Conservation (phyloP, 64 coral and sea anemone genomes). For the Dendrophyllia cribrosa region DNA sequence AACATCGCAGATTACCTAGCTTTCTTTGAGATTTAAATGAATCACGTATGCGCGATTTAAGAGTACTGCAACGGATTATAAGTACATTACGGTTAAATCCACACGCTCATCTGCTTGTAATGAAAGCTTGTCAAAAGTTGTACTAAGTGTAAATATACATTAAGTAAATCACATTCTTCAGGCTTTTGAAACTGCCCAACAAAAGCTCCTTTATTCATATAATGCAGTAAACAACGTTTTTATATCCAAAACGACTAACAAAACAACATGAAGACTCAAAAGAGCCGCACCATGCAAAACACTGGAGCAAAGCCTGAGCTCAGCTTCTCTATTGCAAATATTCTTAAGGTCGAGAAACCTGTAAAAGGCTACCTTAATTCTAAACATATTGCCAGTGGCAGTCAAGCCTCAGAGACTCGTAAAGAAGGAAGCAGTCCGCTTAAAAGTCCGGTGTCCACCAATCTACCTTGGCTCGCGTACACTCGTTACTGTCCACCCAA, state of each 20-base stretch:
- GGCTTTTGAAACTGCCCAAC: conserved; percentile 54
- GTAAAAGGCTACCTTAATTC: neutral
- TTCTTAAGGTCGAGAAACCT: conserved; percentile 11
- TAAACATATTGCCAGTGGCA: neutral
- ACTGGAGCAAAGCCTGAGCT: neutral
- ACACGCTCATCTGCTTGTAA: conserved; percentile 28
- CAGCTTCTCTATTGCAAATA: conserved; percentile 29
- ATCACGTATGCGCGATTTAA: neutral
- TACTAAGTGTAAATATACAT: conserved; percentile 49
- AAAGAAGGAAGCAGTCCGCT: neutral
- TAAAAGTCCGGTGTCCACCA: neutral
- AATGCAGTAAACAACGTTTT: conserved; percentile 32
- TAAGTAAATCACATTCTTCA: conserved; percentile 58
- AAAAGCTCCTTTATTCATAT: conserved; percentile 33
- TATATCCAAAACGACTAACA: neutral
- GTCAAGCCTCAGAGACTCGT: neutral
- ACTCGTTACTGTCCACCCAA: conserved; percentile 73
- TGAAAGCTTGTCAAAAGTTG: conserved; percentile 61
- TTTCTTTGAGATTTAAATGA: neutral
- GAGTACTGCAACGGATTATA: conserved; percentile 9
- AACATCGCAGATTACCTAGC: conserved; percentile 6
- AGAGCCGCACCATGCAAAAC: neutral
- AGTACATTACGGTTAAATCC: conserved; percentile 46
- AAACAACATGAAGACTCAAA: neutral
- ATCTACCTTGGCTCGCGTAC: conserved; percentile 67